Evolutionary conservation across 2,888 invertebrate species (phyloP).

Genomic region (Vesta saturnalis): DNA sequence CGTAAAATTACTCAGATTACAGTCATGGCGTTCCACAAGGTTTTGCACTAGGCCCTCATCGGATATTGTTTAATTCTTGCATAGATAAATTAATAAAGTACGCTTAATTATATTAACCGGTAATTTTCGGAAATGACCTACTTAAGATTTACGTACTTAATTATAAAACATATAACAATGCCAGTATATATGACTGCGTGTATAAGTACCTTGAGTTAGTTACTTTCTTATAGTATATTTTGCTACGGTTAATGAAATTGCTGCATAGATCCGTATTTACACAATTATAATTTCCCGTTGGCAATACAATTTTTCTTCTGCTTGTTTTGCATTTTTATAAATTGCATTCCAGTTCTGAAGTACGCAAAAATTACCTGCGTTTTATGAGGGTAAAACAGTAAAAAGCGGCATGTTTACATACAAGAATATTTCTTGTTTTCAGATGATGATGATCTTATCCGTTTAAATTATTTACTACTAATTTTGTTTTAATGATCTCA

Average conservation of each 20-base stretch:
- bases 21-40: conserved; percentile 5
- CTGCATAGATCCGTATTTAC: conserved; percentile 14
- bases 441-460: conserved; percentile 4
- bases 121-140: conserved; percentile 9
- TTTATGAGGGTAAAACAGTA: not conserved
- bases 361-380: not conserved
- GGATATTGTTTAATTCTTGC: conserved; percentile 5
- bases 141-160: not conserved
- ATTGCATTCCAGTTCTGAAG: not conserved
- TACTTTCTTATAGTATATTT: not conserved
- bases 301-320: not conserved
- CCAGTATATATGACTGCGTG: not conserved
- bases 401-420: not conserved
- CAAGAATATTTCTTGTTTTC: not conserved
- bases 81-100: not conserved
- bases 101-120: not conserved
- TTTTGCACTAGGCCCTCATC: not conserved
- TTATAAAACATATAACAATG: not conserved
- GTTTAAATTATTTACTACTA: conserved; percentile 1
- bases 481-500: conserved; percentile 7
- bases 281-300: conserved; percentile 6
- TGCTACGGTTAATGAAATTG: conserved; percentile 7
- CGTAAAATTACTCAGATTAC: not conserved
- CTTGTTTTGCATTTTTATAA: not conserved
- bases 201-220: conserved; percentile 7